Base-by-base conservation (phyloP, 2,888 invertebrate species). In the Camponotus fellah region DNA sequence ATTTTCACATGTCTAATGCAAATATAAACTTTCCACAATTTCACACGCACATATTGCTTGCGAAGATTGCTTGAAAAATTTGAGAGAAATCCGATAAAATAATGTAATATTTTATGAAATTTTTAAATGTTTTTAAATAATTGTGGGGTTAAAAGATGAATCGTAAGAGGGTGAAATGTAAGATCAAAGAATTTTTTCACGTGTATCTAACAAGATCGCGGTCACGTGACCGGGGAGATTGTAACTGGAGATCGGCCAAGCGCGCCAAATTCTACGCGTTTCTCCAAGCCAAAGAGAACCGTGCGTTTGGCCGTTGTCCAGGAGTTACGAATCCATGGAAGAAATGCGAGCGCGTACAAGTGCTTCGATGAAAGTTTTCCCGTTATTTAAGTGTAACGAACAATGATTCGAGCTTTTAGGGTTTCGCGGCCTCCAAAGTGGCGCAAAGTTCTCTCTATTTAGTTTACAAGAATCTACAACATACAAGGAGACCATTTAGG, bases 271-370 rank as follows among this genome's bases (percentile, higher is more conserved):
- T 64, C 64, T 9, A 60, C 37, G 40, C 81, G 76, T 84, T 85
- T 79, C 86, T 86, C 83, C 86, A 74, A 87, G 37, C 88, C 66
- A 77, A 74, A 79, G 66, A 37, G 62, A 77, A 72, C 14, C 32
- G 82, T 49, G 65, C 65, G 43, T 34, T 34, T 90, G 89, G 88
- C 87, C 9, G 10, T 14, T 34, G 40, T 86, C 85, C 87, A 90
- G 76, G 26, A 86, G 81, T 85, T 87, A 88, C 71, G 81, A 86
- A 81, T 80, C 74, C n/a, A 32, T 40, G 77, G 17, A 58, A 79
- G 58, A 49, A 79, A 75, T 3, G 43, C 81, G 75, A 9, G 40
- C 60, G 60, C 71, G 79, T 85, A 84, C 85, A 85, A 82, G 62
- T 62, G 69, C 69, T 66, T 26, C 74, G 43, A 81, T 49, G 74